phyloP scores from a whole-genome alignment of 2,888 invertebrate genomes.

The Caenorhabditis macrosperma region DNA sequence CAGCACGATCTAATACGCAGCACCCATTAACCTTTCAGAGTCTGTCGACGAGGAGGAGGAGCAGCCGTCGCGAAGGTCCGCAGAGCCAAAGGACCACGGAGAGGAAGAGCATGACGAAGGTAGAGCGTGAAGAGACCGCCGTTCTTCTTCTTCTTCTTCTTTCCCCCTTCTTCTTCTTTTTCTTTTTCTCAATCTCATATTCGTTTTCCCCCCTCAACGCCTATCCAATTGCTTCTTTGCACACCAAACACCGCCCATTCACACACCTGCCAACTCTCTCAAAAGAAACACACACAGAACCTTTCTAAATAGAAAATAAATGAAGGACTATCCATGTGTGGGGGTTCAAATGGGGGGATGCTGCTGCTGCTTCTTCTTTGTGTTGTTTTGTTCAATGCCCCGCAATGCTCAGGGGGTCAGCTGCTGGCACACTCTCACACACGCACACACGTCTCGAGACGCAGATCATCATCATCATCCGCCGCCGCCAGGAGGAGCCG shows the following conservation, averaged over 20 bases:
- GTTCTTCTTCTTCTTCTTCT: not conserved
- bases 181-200: no score
- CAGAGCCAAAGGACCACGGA: no score
- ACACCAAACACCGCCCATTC: conserved; percentile 11
- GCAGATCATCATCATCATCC: no score
- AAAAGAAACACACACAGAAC: not conserved
- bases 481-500: no score
- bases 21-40: conserved; percentile 38
- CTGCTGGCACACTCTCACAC: no score
- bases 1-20: no score
- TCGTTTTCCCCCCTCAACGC: no score
- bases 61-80: conserved; percentile 1
- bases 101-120: conserved; percentile 34
- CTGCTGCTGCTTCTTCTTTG: conserved; percentile 36
- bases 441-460: no score
- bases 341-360: not conserved
- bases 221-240: no score
- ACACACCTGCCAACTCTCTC: conserved; percentile 6
- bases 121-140: conserved; percentile 5
- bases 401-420: no score
- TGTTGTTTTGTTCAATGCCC: conserved; percentile 27
- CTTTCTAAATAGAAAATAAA: conserved; percentile 3
- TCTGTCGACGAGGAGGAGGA: conserved; percentile 36
- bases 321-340: conserved; percentile 1
- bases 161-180: not conserved